These are phyloP conservation scores for Platorchestia sp. DNA, from an alignment of 1,140 invertebrate species.

Conservation along the genomic window DNA sequence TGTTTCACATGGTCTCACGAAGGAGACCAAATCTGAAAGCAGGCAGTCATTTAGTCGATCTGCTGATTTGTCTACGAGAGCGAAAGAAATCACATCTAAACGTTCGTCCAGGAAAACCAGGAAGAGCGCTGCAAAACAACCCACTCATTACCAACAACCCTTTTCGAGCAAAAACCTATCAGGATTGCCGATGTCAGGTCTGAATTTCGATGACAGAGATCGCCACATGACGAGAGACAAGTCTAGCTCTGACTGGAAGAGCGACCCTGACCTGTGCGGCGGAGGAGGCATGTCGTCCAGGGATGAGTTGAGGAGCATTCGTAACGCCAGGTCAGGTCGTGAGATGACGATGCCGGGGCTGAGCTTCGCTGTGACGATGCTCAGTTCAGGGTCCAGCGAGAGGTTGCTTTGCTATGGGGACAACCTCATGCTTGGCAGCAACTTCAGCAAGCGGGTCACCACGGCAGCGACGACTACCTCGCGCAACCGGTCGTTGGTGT, in stretches of 20 bases:
- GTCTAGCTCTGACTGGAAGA: conserved; percentile 31
- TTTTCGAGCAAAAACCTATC: neutral
- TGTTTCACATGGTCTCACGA: neutral
- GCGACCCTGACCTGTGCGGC: conserved; percentile 8
- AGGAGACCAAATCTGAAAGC: neutral
- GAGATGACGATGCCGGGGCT: conserved; percentile 17
- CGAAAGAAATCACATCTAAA: neutral
- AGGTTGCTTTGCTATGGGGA: conserved; percentile 23
- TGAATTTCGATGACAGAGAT: neutral
- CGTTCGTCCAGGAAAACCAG: neutral
- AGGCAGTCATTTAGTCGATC: neutral
- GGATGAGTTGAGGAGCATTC: neutral
- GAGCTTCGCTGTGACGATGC: conserved; percentile 28
- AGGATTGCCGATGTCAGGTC: neutral
- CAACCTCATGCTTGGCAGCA: conserved; percentile 41
- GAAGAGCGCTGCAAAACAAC: neutral
- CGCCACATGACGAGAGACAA: neutral
- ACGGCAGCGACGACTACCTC: neutral
- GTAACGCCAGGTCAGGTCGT: neutral
- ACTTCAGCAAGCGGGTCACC: neutral
- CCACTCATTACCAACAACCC: neutral
- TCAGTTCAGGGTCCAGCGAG: conserved; percentile 34
- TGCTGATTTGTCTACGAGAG: neutral
- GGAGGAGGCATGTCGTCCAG: neutral
- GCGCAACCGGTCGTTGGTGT: neutral